Base-by-base conservation (phyloP, 2,113 vertebrate genomes). In the Lipophrys pholis region DNA sequence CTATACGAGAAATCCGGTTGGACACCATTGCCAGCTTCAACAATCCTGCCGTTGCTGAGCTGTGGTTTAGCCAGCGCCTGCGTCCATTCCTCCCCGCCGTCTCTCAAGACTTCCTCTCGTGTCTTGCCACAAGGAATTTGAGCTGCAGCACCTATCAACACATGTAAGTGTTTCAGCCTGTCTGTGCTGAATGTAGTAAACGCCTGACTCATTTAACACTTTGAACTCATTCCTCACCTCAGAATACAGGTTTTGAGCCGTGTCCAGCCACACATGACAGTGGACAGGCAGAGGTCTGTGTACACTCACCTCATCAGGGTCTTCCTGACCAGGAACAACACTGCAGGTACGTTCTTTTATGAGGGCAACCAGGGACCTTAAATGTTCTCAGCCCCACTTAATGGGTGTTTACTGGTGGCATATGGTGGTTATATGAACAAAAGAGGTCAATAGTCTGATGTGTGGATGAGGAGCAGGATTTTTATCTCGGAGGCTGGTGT, bases 71-170 rank as follows among this genome's bases (percentile, higher is more conserved):
- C 6, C 35, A 0, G 1, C 89, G 86, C 17, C 90, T 94, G 9
- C 69, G 45, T 2, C 92, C 87, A 0, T 91, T 94, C 68, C 62
- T 94, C 17, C 74, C 87, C 0, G 76, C 72, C 2, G 81, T 69
- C 12, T 90, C 92, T 7, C 6, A 38, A 0, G 41, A 69, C 30
- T 94, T 94, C 85, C 85, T 95, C 49, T 90, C 88, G 53, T 89
- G 46, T 78, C 66, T 93, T 0, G 0, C 53, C 68, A 76, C 77
- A 3, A 82, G 5, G 17, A 56, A 7, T 10, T 14, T 93, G 3
- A 89, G 73, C 9, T 94, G 93, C 76, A 82, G 53, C 57, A 80
- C 84, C 75, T 94, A 78, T 84, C 91, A 91, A 58, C 60, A 38
- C 0, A 74, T 93, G 93, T 94, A 62, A 81, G 89, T 12, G 42